Evolutionary conservation across 1,140 invertebrate species (phyloP).

Genomic region (Trichoplusia ni): DNA sequence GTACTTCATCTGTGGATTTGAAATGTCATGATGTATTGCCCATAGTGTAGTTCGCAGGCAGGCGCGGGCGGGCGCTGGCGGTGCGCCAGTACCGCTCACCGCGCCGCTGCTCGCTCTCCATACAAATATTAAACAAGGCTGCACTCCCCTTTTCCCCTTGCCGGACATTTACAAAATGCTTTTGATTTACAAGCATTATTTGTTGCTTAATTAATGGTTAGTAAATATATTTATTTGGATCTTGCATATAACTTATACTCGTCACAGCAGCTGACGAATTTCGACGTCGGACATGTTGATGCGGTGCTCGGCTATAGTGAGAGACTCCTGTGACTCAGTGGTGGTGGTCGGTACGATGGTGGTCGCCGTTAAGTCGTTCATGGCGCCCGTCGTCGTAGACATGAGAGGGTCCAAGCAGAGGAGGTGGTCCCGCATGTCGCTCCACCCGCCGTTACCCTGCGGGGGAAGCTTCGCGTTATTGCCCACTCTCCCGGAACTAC

Average conservation of each 20-base stretch:
- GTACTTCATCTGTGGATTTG: no score
- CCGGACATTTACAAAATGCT: constrained; percentile 9
- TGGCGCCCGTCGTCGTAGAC: constrained; percentile 22
- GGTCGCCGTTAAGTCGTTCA: neutral
- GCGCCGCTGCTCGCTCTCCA: neutral
- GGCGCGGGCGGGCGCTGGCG: neutral
- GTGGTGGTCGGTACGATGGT: neutral
- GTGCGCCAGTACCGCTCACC: neutral
- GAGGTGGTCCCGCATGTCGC: constrained; percentile 42
- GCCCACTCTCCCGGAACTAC: constrained; percentile 29
- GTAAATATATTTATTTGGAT: neutral
- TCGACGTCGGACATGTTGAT: neutral
- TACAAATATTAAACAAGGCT: constrained; percentile 20
- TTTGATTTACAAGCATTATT: constrained; percentile 1
- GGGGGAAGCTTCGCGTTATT: neutral
- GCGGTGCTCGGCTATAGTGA: neutral
- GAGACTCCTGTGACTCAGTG: neutral
- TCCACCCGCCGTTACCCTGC: constrained; percentile 41
- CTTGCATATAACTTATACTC: no score
- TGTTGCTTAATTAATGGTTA: neutral
- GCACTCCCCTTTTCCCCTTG: neutral
- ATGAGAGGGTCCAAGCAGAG: constrained; percentile 39
- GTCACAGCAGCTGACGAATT: neutral
- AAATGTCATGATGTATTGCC: no score
- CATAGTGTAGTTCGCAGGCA: no score